Percentiles rank a stretch among this genome's conserved stretches.
Evolutionary conservation across 2,113 vertebrate genomes (phyloP).

Genomic region (Dasyornis broadbenti): DNA sequence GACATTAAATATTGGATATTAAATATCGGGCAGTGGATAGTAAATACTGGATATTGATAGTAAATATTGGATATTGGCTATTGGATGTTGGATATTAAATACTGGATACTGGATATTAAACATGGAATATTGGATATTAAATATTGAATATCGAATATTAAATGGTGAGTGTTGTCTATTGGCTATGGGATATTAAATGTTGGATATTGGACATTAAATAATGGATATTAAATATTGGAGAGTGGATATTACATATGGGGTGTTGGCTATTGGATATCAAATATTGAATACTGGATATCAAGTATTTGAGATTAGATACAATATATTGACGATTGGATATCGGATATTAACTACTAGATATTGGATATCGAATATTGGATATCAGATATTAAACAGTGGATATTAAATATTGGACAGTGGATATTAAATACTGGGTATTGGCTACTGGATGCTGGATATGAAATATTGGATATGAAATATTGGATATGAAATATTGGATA

Average conservation of each 20-base stretch:
- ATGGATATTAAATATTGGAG: background rate
- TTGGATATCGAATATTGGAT: no score
- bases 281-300: background rate
- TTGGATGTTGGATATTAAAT: background rate
- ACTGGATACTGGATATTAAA: background rate
- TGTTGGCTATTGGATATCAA: no score
- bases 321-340: no score
- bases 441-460: no score
- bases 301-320: no score
- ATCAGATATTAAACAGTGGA: no score
- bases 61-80: background rate
- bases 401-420: background rate
- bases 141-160: background rate
- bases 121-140: background rate
- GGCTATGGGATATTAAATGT: background rate
- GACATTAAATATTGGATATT: background rate
- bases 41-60: background rate
- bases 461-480: background rate
- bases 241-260: background rate
- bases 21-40: no score
- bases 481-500: no score
- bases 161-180: no score
- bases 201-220: background rate
- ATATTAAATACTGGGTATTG: no score
- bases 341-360: background rate